Base-by-base conservation (phyloP, 1,140 invertebrate genomes). In the Centruroides sculpturatus region DNA sequence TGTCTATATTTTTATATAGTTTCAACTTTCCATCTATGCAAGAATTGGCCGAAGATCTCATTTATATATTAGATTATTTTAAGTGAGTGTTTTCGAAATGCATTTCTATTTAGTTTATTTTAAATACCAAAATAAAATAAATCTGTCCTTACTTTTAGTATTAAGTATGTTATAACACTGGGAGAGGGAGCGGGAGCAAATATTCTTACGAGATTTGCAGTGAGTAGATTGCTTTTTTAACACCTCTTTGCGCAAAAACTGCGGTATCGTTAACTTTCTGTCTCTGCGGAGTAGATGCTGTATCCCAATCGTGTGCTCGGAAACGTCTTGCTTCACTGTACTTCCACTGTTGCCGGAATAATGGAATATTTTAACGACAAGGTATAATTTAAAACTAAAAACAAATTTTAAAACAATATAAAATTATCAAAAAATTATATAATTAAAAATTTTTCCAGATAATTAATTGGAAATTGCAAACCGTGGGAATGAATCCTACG, bases 21-120 rank as follows among this genome's bases (percentile, higher is more conserved):
- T 89, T 83, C 69, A 80, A 80, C 56, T 92, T 90, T 74, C 89
- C 89, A 5, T 82, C 82, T 35, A 81, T 92, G 69, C 85, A 89
- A 74, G 81, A 82, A 55, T 76, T 92, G 46, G 87, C 85, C 47
- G 88, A 91, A 72, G 87, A 89, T 71, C 71, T 92, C 55, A 81
- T 87, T 8, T 83, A 83, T 47, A 83, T 91, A 7, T 72, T 91
- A 68, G 86, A 92, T 71, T 84, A 88, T 67, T 75, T 92, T 8
- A 85, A 75, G 75, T 77, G 69, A 67, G 71, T 72, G 55, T 53
- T 12, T 23, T 47, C 4, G 46, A 49, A 6, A 58, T 35, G 57
- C 41, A 35, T 52, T 36, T 56, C 3, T 41, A 41, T 5, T 23
- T 23, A 23, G 23, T 23, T 23, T 23, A 23, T 23, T 23, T 23